These are phyloP conservation scores for Dorcus parallelipipedus DNA, from an alignment of 2,888 invertebrate species.

Conservation along the genomic window DNA sequence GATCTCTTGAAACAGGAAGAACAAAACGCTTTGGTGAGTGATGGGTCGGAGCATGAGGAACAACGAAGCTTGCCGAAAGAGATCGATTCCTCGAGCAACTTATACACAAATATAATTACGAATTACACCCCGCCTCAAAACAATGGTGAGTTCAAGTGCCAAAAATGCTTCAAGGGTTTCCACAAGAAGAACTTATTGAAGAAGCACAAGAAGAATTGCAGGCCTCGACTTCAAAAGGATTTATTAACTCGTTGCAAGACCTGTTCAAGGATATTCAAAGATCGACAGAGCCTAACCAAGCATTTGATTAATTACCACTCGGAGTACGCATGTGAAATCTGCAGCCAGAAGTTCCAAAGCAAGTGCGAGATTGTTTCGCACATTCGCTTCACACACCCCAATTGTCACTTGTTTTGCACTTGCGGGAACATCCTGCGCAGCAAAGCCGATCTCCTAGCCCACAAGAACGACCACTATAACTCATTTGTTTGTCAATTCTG, in stretches of 20 bases:
- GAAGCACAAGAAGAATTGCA: conserved; percentile 59
- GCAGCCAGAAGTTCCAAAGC: conserved; percentile 53
- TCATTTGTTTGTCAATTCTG: conserved; percentile 58
- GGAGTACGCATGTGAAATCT: conserved; percentile 54
- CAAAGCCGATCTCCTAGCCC: conserved; percentile 52
- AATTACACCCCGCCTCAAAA: conserved; percentile 49
- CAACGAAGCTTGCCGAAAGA: conserved; percentile 39
- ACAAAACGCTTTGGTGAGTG: conserved; percentile 19
- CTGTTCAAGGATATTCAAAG: conserved; percentile 57
- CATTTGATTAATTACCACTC: conserved; percentile 56
- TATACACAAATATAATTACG: conserved; percentile 48
- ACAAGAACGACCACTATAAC: conserved; percentile 53
- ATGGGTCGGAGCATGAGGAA: conserved; percentile 6
- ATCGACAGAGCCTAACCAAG: conserved; percentile 54
- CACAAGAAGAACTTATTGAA: conserved; percentile 55
- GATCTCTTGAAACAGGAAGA: conserved; percentile 34
- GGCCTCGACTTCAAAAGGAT: conserved; percentile 51
- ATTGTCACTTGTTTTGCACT: conserved; percentile 54
- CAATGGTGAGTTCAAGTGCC: conserved; percentile 52
- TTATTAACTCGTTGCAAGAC: conserved; percentile 55
- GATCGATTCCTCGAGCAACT: conserved; percentile 44
- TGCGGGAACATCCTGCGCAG: conserved; percentile 56
- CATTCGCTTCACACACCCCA: conserved; percentile 55
- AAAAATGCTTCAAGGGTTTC: conserved; percentile 56
- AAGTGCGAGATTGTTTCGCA: conserved; percentile 58